A percentile compares a stretch with the other conserved stretches of the same genome.
Conservation (phyloP, 2,113 vertebrate genomes). For the Arizona elegans region DNA sequence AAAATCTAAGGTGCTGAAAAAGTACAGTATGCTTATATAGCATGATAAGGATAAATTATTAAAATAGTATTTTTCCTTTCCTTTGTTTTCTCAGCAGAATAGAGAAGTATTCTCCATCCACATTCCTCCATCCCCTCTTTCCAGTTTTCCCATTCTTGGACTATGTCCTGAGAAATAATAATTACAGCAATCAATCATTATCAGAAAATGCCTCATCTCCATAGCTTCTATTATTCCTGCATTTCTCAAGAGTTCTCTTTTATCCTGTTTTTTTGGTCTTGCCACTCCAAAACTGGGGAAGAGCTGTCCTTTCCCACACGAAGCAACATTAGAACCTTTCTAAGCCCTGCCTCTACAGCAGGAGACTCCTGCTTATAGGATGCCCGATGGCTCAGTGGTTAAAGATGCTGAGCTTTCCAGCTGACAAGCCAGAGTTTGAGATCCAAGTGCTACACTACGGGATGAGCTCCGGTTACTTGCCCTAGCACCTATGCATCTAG, state of each 20-base stretch:
- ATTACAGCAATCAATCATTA: not conserved
- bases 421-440: too few relatives aligned
- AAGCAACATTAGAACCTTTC: too few relatives aligned
- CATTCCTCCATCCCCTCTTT: not conserved
- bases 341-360: not conserved
- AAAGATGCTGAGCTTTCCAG: too few relatives aligned
- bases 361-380: not conserved
- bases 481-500: too few relatives aligned
- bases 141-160: not conserved
- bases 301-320: too few relatives aligned
- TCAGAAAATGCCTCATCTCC: not conserved
- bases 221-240: not conserved
- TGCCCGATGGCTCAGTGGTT: not conserved
- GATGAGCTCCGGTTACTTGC: too few relatives aligned
- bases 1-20: not conserved
- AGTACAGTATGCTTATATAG: not conserved
- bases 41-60: not conserved
- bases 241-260: not conserved
- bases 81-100: not conserved
- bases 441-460: rapidly evolving
- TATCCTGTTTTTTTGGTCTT: not conserved
- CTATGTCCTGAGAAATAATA: not conserved
- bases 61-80: not conserved
- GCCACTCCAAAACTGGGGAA: too few relatives aligned
- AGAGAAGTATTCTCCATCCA: not conserved